These are phyloP conservation scores for Diarsia dahlii DNA, from an alignment of 2,888 invertebrate species.

Conservation along the genomic window DNA sequence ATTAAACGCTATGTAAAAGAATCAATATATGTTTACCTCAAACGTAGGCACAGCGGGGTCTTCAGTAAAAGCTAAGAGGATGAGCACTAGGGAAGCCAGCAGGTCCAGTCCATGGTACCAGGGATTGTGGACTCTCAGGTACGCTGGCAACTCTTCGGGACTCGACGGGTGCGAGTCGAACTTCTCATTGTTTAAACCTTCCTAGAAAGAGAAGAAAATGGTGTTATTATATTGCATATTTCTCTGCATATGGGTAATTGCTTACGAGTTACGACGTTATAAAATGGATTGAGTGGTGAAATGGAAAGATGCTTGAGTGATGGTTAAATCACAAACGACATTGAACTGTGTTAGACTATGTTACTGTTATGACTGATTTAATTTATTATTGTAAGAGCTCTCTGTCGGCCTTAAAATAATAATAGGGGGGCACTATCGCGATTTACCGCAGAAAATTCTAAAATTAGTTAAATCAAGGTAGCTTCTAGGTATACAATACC, in stretches of 20 bases:
- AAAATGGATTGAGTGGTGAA: background rate
- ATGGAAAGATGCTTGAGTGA: background rate
- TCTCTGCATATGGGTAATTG: background rate
- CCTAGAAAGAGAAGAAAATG: conserved; percentile 88
- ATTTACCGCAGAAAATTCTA: background rate
- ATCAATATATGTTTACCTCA: conserved; percentile 82
- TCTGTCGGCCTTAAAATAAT: background rate
- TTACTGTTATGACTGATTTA: background rate
- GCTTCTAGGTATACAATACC: background rate
- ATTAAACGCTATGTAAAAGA: background rate
- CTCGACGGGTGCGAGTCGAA: conserved; percentile 96
- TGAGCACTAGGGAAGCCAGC: conserved; percentile 93
- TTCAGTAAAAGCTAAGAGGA: conserved; percentile 95
- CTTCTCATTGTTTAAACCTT: conserved; percentile 97
- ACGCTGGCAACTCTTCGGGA: conserved; percentile 95
- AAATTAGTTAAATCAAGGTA: background rate
- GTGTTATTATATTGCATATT: background rate
- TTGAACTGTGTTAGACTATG: background rate
- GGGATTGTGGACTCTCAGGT: conserved; percentile 96
- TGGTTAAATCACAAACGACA: background rate
- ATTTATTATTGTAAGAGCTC: background rate
- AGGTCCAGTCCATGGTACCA: conserved; percentile 97
- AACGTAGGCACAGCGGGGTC: conserved; percentile 95
- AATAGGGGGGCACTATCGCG: conserved; percentile 4
- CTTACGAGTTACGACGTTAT: background rate